Base-by-base conservation (phyloP, 64 coral and sea anemone species). In the Stichodactyla mertensii region DNA sequence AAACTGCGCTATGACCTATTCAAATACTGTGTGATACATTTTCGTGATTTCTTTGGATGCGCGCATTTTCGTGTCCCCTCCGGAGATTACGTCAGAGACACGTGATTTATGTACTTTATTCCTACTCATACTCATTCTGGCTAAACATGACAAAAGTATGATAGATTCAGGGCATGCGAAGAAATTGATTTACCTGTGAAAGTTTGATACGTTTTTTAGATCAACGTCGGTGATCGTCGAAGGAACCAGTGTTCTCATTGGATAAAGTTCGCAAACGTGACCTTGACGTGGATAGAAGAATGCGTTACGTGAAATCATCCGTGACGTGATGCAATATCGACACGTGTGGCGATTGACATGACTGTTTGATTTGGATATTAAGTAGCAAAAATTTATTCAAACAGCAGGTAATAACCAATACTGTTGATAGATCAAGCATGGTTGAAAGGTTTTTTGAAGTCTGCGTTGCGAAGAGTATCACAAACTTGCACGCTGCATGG, bases 121-220 rank as follows among this genome's bases (percentile, higher is more conserved):
- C 36, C 36, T 45, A 45, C 36, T 2, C 36, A 4, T 45, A 3
- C 36, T 45, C 36, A 45, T 45, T 45, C 36, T 45, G 3, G 3
- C 36, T 45, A 45, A 45, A 45, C 1, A 45, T 45, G 36, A 45
- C 36, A 45, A 81, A 81, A 8, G 78, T 31, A 51, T 74, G 52
- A 45, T 45, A 45, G 36, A 45, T 45, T 45, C 36, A 45, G 36
- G 36, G 36, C 36, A 45, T 0, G 36, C 3, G 36, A 45, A 45
- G 36, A 45, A 45, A 8, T 66, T 22, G 20, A 18, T n/a, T 55
- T 86, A 98, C 95, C 92, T 88, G 87, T 98, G 95, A 83, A 93
- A 93, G n/a, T 83, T 66, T 16, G 84, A 55, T 13, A 94, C 89
- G 20, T 71, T 82, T 71, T 67, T 88, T 15, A 98, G 57, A 31